Base-by-base conservation (phyloP, 1,140 invertebrate species). In the Dinoponera quadriceps region DNA sequence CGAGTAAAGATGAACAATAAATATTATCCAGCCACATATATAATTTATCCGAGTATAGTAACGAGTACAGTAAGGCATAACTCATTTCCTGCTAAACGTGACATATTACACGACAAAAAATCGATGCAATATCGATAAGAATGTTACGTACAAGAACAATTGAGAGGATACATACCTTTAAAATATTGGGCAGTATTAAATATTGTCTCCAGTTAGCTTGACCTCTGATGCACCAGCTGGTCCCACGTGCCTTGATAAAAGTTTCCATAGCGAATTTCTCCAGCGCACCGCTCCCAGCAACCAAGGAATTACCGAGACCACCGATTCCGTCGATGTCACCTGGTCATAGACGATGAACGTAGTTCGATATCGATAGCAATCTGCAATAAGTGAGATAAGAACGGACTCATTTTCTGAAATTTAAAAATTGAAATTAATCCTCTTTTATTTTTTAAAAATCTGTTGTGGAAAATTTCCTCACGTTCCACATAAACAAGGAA, bases 311-410 rank as follows among this genome's bases (percentile, higher is more conserved):
- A 7, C 97, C 97, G 68, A 98, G 95, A 1, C 97, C 97, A 7
- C 95, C 97, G 7, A 98, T 94, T 1, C 98, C 96, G 75, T 97
- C 96, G 51, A 98, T 96, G 90, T 98, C 97, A 13, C 95, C 96
- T 0, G 97, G 97, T 57, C 96, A 93, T 5, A 98, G 93, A 77
- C 92, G 90, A 90, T 97, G 96, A 14, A 97, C 96, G 62, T 88
- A 95, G 1, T 91, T 90, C 20, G 95, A 95, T 57, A 87, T 55
- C 7, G 71, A 65, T 7, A 49, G 20, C 22, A 92, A 94, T 60
- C 93, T 93, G 13, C n/a, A n/a, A n/a, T n/a, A n/a, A n/a, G n/a
- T 49, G 74, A 84, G 27, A 54, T 57, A 20, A 54, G 11, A 29
- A 22, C 68, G 69, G 11, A 25, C 14, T 54, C 0, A 27, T 13